Conservation (phyloP, 2,113 vertebrate genomes). For the Saguinus midas region DNA sequence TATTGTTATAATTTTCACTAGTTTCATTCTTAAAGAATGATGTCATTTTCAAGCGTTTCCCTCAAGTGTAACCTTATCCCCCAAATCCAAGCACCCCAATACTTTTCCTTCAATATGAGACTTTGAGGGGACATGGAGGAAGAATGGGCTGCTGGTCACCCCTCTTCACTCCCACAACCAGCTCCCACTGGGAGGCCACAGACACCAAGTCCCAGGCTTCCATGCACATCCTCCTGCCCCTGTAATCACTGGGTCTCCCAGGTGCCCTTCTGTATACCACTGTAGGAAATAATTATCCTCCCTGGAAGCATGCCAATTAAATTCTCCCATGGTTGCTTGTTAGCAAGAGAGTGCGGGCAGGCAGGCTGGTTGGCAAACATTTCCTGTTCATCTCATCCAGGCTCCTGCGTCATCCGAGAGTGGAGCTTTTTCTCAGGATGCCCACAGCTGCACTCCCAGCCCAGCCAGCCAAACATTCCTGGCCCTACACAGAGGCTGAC, state of each 20-base stretch:
- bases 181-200: background rate
- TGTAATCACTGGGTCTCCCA: background rate
- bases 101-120: background rate
- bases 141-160: background rate
- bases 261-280: conserved; percentile 14
- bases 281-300: conserved; percentile 60
- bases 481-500: background rate
- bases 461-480: conserved; percentile 36
- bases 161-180: background rate
- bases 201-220: background rate
- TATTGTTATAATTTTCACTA: background rate
- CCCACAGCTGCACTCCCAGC: conserved; percentile 68
- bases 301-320: conserved; percentile 58
- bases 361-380: conserved; percentile 46
- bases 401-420: conserved; percentile 47
- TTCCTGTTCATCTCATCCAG: conserved; percentile 41
- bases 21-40: conserved; percentile 16
- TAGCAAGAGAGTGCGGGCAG: conserved; percentile 22
- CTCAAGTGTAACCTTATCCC: background rate
- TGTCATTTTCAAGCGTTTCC: background rate
- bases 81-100: background rate
- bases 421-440: conserved; percentile 49
- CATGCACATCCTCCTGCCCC: background rate
- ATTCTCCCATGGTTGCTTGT: conserved; percentile 69
- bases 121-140: background rate